Evolutionary conservation across 1,140 invertebrate genomes (phyloP).

Genomic region (Mycetomoellerius zeteki): DNA sequence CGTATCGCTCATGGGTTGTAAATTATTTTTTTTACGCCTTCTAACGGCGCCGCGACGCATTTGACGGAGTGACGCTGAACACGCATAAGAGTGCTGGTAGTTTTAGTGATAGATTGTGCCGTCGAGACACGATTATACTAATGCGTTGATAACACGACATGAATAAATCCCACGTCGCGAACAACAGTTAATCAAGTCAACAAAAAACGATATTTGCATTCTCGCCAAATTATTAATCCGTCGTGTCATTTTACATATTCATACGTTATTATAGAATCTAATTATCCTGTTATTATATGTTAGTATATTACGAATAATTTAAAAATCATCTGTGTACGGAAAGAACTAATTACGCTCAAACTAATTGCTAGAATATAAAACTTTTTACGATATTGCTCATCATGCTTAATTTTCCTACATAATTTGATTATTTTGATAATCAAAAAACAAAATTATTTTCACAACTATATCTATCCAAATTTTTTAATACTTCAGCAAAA

Average conservation of each 20-base stretch:
- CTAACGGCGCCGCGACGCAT: conserved; percentile 36
- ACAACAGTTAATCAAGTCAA: conserved; percentile 39
- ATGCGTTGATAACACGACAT: conserved; percentile 57
- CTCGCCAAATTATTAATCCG: conserved; percentile 28
- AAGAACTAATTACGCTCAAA: no score
- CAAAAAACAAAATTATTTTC: no score
- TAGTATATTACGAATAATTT: background rate
- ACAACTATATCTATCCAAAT: no score
- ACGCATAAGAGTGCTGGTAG: conserved; percentile 39
- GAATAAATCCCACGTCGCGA: conserved; percentile 46
- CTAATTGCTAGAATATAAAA: no score
- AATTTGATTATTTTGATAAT: no score
- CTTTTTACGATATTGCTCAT: no score
- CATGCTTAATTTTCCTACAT: no score
- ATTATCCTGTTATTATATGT: background rate
- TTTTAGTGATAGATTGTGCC: conserved; percentile 45
- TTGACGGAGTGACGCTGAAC: conserved; percentile 56
- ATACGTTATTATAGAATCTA: background rate
- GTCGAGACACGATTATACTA: conserved; percentile 58
- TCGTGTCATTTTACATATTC: background rate
- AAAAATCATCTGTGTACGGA: background rate
- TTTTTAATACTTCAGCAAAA: no score
- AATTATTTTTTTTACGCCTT: conserved; percentile 65
- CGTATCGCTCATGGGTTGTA: conserved; percentile 32
- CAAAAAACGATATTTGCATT: conserved; percentile 47